These are phyloP conservation scores for Scaptomyza parva DNA, from an alignment of 2,888 invertebrate genomes.

Conservation along the genomic window DNA sequence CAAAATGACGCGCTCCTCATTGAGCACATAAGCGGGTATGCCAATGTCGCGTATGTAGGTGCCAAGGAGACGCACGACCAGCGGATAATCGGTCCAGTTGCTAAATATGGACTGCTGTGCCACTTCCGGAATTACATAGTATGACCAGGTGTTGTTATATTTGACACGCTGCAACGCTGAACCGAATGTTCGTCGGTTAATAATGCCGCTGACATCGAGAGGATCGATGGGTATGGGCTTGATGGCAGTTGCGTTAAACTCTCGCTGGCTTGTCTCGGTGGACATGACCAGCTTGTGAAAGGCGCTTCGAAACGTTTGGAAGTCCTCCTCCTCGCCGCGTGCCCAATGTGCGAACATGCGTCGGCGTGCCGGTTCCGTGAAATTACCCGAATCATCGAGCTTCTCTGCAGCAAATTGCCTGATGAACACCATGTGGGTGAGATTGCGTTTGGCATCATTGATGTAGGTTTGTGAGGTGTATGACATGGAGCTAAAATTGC, in stretches of 20 bases:
- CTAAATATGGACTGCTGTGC: slow-evolving; percentile 82
- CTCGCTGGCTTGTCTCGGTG: slow-evolving; percentile 66
- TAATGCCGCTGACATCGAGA: slow-evolving; percentile 71
- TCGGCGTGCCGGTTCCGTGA: slow-evolving; percentile 79
- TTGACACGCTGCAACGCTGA: slow-evolving; percentile 74
- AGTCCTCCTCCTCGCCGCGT: slow-evolving; percentile 78
- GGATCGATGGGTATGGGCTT: slow-evolving; percentile 80
- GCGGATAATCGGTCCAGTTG: slow-evolving; percentile 81
- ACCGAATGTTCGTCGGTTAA: slow-evolving; percentile 69
- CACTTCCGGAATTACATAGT: slow-evolving; percentile 83
- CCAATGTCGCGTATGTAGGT: slow-evolving; percentile 82
- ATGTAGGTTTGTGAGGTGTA: slow-evolving; percentile 72
- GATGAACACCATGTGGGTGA: slow-evolving; percentile 77
- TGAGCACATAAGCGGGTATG: slow-evolving; percentile 80
- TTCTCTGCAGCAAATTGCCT: slow-evolving; percentile 67
- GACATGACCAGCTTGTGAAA: slow-evolving; percentile 77
- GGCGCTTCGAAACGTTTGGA: slow-evolving; percentile 75
- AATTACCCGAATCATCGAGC: slow-evolving; percentile 57
- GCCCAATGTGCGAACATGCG: slow-evolving; percentile 84
- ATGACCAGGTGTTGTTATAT: slow-evolving; percentile 79
- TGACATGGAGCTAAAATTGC: slow-evolving; percentile 86
- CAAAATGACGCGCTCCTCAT: slow-evolving; percentile 77
- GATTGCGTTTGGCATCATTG: slow-evolving; percentile 76
- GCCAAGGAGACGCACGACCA: slow-evolving; percentile 81
- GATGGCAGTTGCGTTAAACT: slow-evolving; percentile 69